phyloP scores from a whole-genome alignment of 2,113 vertebrate species.

The Rhipidura dahli region DNA sequence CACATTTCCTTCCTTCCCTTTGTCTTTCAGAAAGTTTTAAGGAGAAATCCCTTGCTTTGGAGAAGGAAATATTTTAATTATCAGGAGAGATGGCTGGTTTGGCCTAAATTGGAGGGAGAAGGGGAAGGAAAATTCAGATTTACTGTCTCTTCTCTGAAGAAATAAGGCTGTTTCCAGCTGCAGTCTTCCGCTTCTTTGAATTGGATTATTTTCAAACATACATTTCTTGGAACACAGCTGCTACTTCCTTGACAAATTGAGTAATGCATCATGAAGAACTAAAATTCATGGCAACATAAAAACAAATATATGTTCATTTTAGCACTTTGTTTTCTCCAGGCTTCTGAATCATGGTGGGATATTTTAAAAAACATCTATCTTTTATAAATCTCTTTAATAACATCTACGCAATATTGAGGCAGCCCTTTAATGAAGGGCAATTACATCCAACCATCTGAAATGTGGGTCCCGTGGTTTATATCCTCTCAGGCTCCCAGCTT shows the following conservation, averaged over 20 bases:
- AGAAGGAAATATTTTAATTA: not conserved
- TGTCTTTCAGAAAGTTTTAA: not conserved
- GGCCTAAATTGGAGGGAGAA: not conserved
- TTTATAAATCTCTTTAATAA: slow-evolving; percentile 60
- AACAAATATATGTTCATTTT: slow-evolving; percentile 56
- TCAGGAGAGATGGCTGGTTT: not conserved
- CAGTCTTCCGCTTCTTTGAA: not conserved
- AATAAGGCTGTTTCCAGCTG: not conserved
- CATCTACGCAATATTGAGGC: not conserved
- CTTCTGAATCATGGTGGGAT: slow-evolving; percentile 7
- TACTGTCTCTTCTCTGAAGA: not conserved
- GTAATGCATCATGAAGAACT: slow-evolving; percentile 21
- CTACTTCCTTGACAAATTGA: slow-evolving; percentile 29
- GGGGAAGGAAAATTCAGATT: not conserved
- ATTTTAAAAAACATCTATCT: slow-evolving; percentile 23
- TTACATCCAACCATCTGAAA: slow-evolving; percentile 17
- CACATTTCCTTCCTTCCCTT: not conserved
- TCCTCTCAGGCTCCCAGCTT: slow-evolving; percentile 11
- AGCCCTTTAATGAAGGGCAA: slow-evolving; percentile 46
- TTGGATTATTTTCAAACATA: not conserved
- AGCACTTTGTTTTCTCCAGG: slow-evolving; percentile 22
- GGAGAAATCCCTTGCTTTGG: not conserved
- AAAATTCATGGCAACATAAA: slow-evolving; percentile 53
- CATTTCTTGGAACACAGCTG: slow-evolving; percentile 16
- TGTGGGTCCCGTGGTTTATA: slow-evolving; percentile 29